Evolutionary conservation across 1,140 invertebrate genomes (phyloP).

Genomic region (Catajapyx aquilonaris): DNA sequence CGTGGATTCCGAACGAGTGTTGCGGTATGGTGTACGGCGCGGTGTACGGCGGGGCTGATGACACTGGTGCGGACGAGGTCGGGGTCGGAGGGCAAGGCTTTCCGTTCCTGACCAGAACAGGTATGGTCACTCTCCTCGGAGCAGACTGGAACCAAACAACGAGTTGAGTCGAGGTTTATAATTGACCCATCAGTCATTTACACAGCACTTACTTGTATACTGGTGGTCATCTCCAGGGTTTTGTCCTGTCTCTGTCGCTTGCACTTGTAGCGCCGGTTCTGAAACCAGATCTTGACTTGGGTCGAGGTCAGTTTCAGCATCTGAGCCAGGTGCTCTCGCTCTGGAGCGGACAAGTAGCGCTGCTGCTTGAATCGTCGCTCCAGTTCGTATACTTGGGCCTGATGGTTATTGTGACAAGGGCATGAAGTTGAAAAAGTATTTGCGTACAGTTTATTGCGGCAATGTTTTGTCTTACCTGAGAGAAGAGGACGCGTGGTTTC

Average conservation of each 20-base stretch:
- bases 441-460: too few relatives aligned
- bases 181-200: not conserved
- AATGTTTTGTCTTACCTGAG: conserved; percentile 31
- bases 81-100: conserved; percentile 21
- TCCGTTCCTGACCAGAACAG: conserved; percentile 24
- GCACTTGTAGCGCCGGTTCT: conserved; percentile 41
- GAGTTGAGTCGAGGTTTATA: not conserved
- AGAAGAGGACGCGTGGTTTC: conserved; percentile 86
- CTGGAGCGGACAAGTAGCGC: conserved; percentile 41
- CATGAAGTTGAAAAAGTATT: not conserved
- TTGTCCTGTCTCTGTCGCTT: conserved; percentile 19
- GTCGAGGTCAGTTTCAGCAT: conserved; percentile 27
- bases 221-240: conserved; percentile 6
- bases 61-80: too few relatives aligned
- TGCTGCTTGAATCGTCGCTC: conserved; percentile 42
- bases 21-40: too few relatives aligned
- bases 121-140: conserved; percentile 22
- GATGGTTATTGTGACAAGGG: conserved; percentile 7
- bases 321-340: conserved; percentile 38
- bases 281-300: conserved; percentile 36
- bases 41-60: too few relatives aligned
- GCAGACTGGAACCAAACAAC: conserved; percentile 6
- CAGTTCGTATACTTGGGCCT: conserved; percentile 57
- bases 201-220: not conserved
- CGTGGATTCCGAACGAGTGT: too few relatives aligned